Percentiles rank a stretch among this genome's conserved stretches.
Conservation (phyloP, 2,888 invertebrate genomes). For the Drosophila kanekoi region DNA sequence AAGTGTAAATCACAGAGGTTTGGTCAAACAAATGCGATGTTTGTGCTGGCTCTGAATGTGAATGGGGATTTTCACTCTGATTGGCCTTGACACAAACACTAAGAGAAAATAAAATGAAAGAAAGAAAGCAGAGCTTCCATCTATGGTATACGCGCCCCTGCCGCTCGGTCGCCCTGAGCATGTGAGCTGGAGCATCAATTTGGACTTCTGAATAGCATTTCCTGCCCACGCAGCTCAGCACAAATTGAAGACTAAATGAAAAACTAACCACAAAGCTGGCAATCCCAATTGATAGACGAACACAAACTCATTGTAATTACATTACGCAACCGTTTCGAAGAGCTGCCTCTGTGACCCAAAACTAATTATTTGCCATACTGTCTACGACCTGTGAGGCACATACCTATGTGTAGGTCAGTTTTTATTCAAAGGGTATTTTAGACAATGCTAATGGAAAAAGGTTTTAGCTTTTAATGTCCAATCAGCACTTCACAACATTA, state of each 20-base stretch:
- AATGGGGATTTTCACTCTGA: slow-evolving; percentile 47
- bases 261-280: slow-evolving; percentile 27
- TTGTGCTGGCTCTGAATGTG: slow-evolving; percentile 35
- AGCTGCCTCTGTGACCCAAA: slow-evolving; percentile 2
- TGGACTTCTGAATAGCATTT: slow-evolving; percentile 34
- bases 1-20: slow-evolving; percentile 56
- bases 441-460: no score
- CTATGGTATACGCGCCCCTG: not conserved
- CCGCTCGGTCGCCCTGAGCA: not conserved
- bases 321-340: slow-evolving; percentile 2
- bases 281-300: slow-evolving; percentile 29
- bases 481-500: no score
- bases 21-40: slow-evolving; percentile 44
- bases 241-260: slow-evolving; percentile 32
- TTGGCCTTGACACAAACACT: slow-evolving; percentile 54
- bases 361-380: slow-evolving; percentile 8
- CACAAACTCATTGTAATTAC: slow-evolving; percentile 25
- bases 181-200: slow-evolving; percentile 13
- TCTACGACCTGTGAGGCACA: no score
- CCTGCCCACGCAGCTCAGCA: slow-evolving; percentile 12
- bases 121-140: slow-evolving; percentile 4
- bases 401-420: no score
- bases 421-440: no score
- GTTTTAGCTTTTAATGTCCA: no score
- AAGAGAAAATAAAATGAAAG: slow-evolving; percentile 21